These are phyloP conservation scores for Heliconius ismenius DNA, from an alignment of 2,888 invertebrate species.

Conservation along the genomic window DNA sequence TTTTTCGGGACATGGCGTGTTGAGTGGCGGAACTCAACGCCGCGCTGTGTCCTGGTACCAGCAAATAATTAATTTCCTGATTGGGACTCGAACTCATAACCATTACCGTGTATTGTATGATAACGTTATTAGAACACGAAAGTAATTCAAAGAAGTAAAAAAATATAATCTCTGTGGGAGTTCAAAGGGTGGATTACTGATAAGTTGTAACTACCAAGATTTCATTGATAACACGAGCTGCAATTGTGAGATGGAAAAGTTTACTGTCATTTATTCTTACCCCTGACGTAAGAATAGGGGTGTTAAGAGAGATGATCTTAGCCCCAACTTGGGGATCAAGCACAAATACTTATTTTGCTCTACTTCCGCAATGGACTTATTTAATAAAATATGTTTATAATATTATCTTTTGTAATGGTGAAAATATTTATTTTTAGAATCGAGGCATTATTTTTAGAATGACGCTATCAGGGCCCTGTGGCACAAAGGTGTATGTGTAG, in stretches of 20 bases:
- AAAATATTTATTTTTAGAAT: not conserved
- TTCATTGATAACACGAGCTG: conserved; percentile 10
- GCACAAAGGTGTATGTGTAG: too few relatives aligned
- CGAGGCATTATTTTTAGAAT: not conserved
- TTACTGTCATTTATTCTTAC: conserved; percentile 8
- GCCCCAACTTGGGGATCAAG: not conserved
- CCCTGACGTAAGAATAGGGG: conserved; percentile 16
- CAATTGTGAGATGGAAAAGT: conserved; percentile 14
- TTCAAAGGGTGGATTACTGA: conserved; percentile 4
- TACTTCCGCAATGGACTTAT: not conserved
- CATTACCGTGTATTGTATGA: too few relatives aligned
- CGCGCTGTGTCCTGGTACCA: too few relatives aligned
- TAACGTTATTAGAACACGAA: too few relatives aligned
- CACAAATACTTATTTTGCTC: not conserved
- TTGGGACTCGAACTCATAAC: too few relatives aligned
- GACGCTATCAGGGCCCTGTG: too few relatives aligned
- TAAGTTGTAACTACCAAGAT: not conserved
- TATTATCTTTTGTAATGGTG: not conserved
- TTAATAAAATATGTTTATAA: not conserved
- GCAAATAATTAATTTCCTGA: too few relatives aligned
- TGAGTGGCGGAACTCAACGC: too few relatives aligned
- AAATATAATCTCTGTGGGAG: not conserved
- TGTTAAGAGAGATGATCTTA: conserved; percentile 22
- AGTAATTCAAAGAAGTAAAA: too few relatives aligned
- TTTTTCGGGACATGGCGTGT: too few relatives aligned